Percentiles rank a stretch among this genome's conserved stretches.
phyloP scores from a whole-genome alignment of 53 echinoderm and acorn worm genomes.

The Luidia sarsii region DNA sequence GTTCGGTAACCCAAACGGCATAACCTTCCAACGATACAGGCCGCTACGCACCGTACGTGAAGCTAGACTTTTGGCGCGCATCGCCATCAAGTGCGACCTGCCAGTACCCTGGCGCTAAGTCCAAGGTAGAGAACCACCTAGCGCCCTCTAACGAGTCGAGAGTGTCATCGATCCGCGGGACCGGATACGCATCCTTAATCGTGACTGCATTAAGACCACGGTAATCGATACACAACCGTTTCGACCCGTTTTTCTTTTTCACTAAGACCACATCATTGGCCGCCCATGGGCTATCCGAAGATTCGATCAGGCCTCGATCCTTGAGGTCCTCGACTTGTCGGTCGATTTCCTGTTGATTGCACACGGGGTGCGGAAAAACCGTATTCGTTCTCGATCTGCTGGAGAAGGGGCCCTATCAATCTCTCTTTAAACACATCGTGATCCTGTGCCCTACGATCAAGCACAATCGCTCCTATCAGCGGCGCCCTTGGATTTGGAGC shows the following conservation, averaged over 20 bases:
- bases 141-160: conserved; percentile 56
- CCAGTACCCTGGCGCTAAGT: conserved; percentile 72
- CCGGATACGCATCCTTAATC: conserved; percentile 72
- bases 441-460: too few relatives aligned
- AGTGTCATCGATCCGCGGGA: conserved; percentile 70
- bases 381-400: too few relatives aligned
- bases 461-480: too few relatives aligned
- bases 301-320: conserved; percentile 54
- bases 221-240: conserved; percentile 69
- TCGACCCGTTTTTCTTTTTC: conserved; percentile 74
- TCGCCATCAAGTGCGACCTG: conserved; percentile 59
- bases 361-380: too few relatives aligned
- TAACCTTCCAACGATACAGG: conserved; percentile 61
- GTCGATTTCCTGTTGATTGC: too few relatives aligned
- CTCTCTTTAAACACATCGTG: too few relatives aligned
- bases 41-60: conserved; percentile 45
- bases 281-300: conserved; percentile 73
- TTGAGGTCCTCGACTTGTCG: conserved; percentile 50
- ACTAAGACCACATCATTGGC: conserved; percentile 64
- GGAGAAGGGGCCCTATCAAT: too few relatives aligned
- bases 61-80: conserved; percentile 61
- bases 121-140: conserved; percentile 70
- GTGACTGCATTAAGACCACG: conserved; percentile 64
- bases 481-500: too few relatives aligned
- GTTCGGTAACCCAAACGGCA: conserved; percentile 74